phyloP scores from a whole-genome alignment of 2,797 vertebrate species.

The Graptemys geographica region DNA sequence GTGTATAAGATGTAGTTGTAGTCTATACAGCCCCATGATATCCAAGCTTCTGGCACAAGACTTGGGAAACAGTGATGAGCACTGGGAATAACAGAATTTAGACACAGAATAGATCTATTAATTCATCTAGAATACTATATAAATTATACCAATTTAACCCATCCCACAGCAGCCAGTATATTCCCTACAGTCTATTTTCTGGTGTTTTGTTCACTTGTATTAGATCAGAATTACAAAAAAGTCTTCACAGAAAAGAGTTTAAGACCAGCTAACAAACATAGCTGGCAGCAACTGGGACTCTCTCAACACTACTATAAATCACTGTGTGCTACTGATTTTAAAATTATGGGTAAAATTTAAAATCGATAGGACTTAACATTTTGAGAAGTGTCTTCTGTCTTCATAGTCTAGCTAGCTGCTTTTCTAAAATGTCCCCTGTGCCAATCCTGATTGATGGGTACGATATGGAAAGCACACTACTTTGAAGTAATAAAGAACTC shows the following conservation, averaged over 20 bases:
- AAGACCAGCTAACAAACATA: neutral
- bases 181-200: neutral
- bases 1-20: neutral
- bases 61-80: neutral
- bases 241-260: neutral
- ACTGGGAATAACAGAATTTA: neutral
- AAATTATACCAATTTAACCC: neutral
- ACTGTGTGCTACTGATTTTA: neutral
- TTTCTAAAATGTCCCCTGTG: neutral
- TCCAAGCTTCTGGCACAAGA: neutral
- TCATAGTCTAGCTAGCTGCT: neutral
- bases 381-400: neutral
- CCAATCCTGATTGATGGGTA: rapidly evolving
- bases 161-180: neutral
- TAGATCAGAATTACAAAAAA: neutral
- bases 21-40: neutral
- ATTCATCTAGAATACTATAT: neutral
- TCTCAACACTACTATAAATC: neutral
- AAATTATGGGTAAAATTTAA: rapidly evolving
- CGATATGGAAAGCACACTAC: neutral
- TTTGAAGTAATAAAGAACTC: rapidly evolving
- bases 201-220: rapidly evolving
- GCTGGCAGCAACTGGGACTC: neutral
- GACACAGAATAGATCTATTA: neutral
- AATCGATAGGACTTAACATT: neutral